phyloP scores from a whole-genome alignment of 2,888 invertebrate species.

The Andrena camellia region DNA sequence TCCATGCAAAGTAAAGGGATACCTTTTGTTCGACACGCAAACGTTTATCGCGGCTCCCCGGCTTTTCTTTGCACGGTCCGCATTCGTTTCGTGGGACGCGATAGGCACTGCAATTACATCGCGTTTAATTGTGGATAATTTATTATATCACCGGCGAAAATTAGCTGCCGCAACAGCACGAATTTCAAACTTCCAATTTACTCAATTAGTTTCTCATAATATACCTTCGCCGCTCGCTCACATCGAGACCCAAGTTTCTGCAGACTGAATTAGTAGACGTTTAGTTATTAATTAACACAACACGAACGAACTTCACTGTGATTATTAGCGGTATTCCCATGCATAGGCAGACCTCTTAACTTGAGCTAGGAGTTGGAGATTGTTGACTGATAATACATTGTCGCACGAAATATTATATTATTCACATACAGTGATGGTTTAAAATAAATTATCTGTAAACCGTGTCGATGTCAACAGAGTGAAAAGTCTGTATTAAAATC shows the following conservation, averaged over 20 bases:
- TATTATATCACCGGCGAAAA: constrained; percentile 1
- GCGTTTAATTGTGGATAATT: constrained; percentile 5
- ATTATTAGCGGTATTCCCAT: constrained; percentile 3
- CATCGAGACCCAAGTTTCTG: constrained; percentile 14
- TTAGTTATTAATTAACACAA: constrained; percentile 37
- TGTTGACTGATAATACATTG: neutral
- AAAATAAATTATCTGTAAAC: no score
- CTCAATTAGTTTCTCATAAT: constrained; percentile 40
- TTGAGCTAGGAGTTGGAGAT: neutral
- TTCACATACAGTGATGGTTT: no score
- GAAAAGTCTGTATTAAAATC: no score
- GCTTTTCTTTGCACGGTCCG: no score
- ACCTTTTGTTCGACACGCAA: no score
- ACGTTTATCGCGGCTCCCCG: no score
- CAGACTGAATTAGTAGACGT: constrained; percentile 7
- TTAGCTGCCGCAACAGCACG: constrained; percentile 1
- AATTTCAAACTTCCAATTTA: constrained; percentile 32
- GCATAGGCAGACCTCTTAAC: neutral
- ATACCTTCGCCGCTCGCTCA: constrained; percentile 2
- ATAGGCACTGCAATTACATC: neutral
- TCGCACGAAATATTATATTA: neutral
- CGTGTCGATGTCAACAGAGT: no score
- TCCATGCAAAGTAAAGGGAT: no score
- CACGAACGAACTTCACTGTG: constrained; percentile 3
- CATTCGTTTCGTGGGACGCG: neutral